Base-by-base conservation (phyloP, 2,888 invertebrate genomes). In the Neria commutata region DNA sequence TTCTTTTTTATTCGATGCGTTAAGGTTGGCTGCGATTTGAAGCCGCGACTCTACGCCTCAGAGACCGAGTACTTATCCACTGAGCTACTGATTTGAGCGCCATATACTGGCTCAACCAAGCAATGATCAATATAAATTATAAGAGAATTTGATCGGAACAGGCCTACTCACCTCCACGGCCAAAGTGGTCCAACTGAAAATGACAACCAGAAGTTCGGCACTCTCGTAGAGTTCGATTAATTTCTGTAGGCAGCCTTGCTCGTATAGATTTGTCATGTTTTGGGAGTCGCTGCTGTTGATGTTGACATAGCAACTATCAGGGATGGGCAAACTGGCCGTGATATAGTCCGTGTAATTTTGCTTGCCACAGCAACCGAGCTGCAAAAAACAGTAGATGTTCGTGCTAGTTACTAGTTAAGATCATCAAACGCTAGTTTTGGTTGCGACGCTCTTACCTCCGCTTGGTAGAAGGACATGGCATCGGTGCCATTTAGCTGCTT, bases 381-480 rank as follows among this genome's bases (percentile, higher is more conserved):
- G 40, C 19, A 58, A 58, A 48, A 89, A 90, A 85, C 78, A 90
- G 85, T 60, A 89, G 84, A 60, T 86, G 84, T 63, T 90, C n/a
- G 16, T 6, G 40, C 19, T 21, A 11, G 45, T 26, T 49, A 40
- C 79, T 65, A n/a, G n/a, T n/a, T n/a, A 90, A 80, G 77, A 89
- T 85, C 67, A 89, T 84, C 8, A 89, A 86, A 80, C 89, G 90
- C 90, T 90, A n/a, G n/a, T n/a, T n/a, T n/a, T n/a, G n/a, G n/a
- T n/a, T n/a, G n/a, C n/a, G 83, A 49, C 85, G 85, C 11, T 56
- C 71, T 66, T 65, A 79, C 78, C 5, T 21, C 40, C 3, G 25
- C 54, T 56, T 78, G 79, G 21, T 64, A 58, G 3, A 55, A 2
- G 37, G 64, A 40, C 79, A 78, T 77, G 56, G 62, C 55, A 56